Base-by-base conservation (phyloP, 2,113 vertebrate species). In the Catharus bicknelli region DNA sequence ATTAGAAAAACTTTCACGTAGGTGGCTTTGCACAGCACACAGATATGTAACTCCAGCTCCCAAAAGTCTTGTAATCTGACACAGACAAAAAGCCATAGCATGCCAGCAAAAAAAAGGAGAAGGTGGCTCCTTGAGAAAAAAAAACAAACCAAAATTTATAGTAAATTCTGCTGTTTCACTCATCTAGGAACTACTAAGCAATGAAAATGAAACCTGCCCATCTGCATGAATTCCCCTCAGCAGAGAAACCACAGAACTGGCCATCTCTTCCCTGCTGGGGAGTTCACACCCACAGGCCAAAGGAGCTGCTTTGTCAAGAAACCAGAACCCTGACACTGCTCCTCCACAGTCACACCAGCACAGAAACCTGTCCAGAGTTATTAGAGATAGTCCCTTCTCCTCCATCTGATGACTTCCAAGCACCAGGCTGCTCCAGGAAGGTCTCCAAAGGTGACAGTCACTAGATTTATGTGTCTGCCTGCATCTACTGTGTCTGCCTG, bases 161-260 rank as follows among this genome's bases (percentile, higher is more conserved):
- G 32, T 30, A 87, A 74, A 45, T 57, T 90, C 61, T 54, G 20
- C 42, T 89, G 10, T 59, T 81, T 66, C 30, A 51, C 58, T 59
- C 43, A 27, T 1, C 19, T 13, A 66, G 40, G 38, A 82, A 45
- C 40, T 55, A 48, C 32, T 48, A 40, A 32, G 22, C 32, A 14
- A 8, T 18, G 18, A 55, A 91, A 94, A 76, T 5, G 63, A 85
- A 93, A 80, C 40, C 45, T 19, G 26, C 50, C 77, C 66, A 84
- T 54, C 42, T 68, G 51, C 36, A 72, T 14, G 10, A 36, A 34
- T 45, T 53, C 57, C 50, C 25, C 45, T 26, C 66, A 61, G 66
- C 29, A 79, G 25, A 59, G 12, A 40, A 80, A 54, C 43, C 0
- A 0, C 7, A 51, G 23, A 13, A 7, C 48, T 58, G 27, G 58